These are phyloP conservation scores for Sciurus vulgaris DNA, from an alignment of 2,797 vertebrate species.

Conservation along the genomic window DNA sequence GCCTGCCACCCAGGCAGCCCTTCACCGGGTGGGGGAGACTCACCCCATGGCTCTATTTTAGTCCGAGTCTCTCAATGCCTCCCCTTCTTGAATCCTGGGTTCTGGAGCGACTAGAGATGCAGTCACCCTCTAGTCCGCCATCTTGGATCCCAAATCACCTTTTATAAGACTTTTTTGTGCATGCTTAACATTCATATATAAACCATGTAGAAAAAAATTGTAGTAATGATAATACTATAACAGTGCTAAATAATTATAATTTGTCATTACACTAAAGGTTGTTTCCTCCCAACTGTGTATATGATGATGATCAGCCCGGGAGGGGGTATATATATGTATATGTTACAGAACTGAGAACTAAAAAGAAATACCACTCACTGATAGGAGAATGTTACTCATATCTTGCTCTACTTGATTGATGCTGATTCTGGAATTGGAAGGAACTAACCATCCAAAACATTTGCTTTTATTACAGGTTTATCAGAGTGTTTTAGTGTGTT, in stretches of 20 bases:
- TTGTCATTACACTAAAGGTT: neutral
- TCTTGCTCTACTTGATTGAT: neutral
- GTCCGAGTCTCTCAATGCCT: too few species aligned
- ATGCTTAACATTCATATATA: neutral
- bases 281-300: neutral
- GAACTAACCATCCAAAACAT: neutral
- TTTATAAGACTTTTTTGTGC: neutral
- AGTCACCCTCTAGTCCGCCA: too few species aligned
- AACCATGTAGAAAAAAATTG: slow-evolving; percentile 34
- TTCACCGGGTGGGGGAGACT: too few species aligned
- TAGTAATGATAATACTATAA: neutral
- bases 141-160: too few species aligned
- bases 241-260: neutral
- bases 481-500: slow-evolving; percentile 1
- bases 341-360: neutral
- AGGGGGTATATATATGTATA: neutral
- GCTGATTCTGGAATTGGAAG: neutral
- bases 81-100: too few species aligned
- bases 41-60: too few species aligned
- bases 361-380: slow-evolving; percentile 16
- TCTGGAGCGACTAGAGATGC: too few species aligned
- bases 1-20: too few species aligned
- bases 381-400: neutral
- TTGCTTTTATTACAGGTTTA: neutral
- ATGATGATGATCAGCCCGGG: neutral